Percentiles rank a stretch among this genome's conserved stretches.
Evolutionary conservation across 2,113 vertebrate species (phyloP).

Genomic region (Phrynocephalus versicolor): DNA sequence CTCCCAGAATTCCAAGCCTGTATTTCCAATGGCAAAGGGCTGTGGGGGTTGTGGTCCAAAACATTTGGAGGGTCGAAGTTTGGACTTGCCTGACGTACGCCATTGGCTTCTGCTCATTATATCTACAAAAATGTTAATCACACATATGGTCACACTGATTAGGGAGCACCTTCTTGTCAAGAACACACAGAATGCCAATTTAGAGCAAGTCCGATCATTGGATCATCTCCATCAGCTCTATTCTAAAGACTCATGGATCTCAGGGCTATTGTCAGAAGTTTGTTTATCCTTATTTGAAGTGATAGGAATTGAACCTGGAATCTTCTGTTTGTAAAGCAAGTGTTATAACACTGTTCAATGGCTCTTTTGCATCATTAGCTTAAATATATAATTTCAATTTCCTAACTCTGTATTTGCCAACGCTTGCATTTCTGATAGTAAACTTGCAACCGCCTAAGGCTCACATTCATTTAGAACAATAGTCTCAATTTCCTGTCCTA

Average conservation of each 20-base stretch:
- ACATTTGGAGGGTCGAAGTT: too few relatives aligned
- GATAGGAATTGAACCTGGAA: background rate
- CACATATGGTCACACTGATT: too few relatives aligned
- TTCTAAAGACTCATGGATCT: too few relatives aligned
- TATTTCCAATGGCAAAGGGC: too few relatives aligned
- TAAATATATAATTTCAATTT: background rate
- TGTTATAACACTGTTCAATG: background rate
- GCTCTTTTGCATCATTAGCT: background rate
- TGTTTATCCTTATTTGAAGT: too few relatives aligned
- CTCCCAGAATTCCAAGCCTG: too few relatives aligned
- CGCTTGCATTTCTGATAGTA: constrained; percentile 10
- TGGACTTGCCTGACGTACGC: too few relatives aligned
- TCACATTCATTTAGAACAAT: constrained; percentile 17
- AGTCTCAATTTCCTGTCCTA: background rate
- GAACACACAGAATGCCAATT: background rate
- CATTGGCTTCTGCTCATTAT: background rate
- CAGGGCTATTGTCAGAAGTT: too few relatives aligned
- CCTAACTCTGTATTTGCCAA: background rate
- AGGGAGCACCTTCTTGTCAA: background rate
- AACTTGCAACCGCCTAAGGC: background rate
- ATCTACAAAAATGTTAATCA: background rate
- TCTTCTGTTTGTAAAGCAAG: background rate
- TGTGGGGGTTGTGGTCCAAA: too few relatives aligned
- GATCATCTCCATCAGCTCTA: too few relatives aligned
- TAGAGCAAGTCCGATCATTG: too few relatives aligned